These are phyloP conservation scores for Gryllus longicercus DNA, from an alignment of 2,888 invertebrate species.

Conservation along the genomic window DNA sequence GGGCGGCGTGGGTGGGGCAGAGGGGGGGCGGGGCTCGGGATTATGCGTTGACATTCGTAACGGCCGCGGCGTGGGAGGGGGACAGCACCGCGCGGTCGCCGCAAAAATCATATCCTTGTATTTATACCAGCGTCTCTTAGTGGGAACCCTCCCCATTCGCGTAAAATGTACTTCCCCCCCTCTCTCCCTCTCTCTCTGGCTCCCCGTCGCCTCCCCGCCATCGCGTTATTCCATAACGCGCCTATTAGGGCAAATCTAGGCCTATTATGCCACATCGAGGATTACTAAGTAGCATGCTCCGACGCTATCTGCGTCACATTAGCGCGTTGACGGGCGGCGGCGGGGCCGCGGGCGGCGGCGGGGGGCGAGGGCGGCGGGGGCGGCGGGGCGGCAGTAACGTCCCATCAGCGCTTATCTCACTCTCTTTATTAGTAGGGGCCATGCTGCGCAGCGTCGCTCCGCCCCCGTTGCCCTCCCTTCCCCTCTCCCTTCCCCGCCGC, in stretches of 20 bases:
- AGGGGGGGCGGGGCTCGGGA: neutral
- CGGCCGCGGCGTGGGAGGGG: neutral
- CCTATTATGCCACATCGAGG: constrained; percentile 17
- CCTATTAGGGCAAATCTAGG: constrained; percentile 17
- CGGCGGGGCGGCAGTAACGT: constrained; percentile 17
- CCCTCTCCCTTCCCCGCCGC: neutral
- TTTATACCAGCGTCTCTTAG: constrained; percentile 1
- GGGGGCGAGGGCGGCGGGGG: neutral
- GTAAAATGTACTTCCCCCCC: neutral
- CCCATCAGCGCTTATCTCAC: constrained; percentile 7
- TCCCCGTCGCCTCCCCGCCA: neutral
- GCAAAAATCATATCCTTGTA: constrained; percentile 17
- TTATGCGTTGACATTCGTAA: neutral
- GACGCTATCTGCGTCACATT: constrained; percentile 1
- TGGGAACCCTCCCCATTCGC: neutral
- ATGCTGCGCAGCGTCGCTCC: neutral
- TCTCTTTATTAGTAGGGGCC: constrained; percentile 7
- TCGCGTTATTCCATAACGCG: constrained; percentile 17
- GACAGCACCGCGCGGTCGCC: neutral
- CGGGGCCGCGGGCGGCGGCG: neutral
- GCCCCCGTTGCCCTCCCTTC: neutral
- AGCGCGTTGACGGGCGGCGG: constrained; percentile 5
- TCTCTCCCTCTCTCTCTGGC: neutral
- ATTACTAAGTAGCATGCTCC: constrained; percentile 17
- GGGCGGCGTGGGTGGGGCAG: neutral